Evolutionary conservation across 2,888 invertebrate genomes (phyloP).

Genomic region (Stenodera caucasica): DNA sequence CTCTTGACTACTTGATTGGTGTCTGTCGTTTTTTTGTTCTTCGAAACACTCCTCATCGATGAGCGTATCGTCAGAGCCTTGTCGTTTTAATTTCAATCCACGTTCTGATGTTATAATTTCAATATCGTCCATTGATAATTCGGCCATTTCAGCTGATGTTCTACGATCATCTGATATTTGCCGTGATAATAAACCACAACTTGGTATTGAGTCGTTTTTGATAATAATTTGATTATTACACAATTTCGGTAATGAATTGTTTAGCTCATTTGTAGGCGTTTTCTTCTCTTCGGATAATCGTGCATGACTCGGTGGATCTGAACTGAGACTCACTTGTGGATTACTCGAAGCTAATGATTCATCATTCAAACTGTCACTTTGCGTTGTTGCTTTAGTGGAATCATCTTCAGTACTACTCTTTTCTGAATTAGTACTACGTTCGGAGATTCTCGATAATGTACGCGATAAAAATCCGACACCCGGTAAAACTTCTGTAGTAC

Average conservation of each 20-base stretch:
- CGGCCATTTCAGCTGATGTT: slow-evolving; percentile 83
- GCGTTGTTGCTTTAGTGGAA: slow-evolving; percentile 81
- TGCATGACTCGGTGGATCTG: slow-evolving; percentile 78
- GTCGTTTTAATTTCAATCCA: slow-evolving; percentile 50
- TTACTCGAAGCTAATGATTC: slow-evolving; percentile 83
- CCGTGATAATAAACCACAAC: slow-evolving; percentile 51
- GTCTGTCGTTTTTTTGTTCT: slow-evolving; percentile 38
- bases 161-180: slow-evolving; percentile 79
- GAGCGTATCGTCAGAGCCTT: slow-evolving; percentile 56
- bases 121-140: slow-evolving; percentile 73
- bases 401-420: slow-evolving; percentile 86
- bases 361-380: slow-evolving; percentile 82
- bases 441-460: slow-evolving; percentile 83
- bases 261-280: slow-evolving; percentile 42
- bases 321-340: slow-evolving; percentile 82
- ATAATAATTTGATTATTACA: slow-evolving; percentile 35
- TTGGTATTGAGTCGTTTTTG: slow-evolving; percentile 40
- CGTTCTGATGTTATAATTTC: slow-evolving; percentile 56
- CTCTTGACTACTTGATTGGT: slow-evolving; percentile 65
- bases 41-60: slow-evolving; percentile 55
- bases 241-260: slow-evolving; percentile 32
- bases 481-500: slow-evolving; percentile 68
- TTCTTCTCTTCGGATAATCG: slow-evolving; percentile 60
- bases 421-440: slow-evolving; percentile 85
- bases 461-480: slow-evolving; percentile 69